These are phyloP conservation scores for Palythoa grandiflora DNA, from an alignment of 92 coral and sea anemone species.

Conservation along the genomic window DNA sequence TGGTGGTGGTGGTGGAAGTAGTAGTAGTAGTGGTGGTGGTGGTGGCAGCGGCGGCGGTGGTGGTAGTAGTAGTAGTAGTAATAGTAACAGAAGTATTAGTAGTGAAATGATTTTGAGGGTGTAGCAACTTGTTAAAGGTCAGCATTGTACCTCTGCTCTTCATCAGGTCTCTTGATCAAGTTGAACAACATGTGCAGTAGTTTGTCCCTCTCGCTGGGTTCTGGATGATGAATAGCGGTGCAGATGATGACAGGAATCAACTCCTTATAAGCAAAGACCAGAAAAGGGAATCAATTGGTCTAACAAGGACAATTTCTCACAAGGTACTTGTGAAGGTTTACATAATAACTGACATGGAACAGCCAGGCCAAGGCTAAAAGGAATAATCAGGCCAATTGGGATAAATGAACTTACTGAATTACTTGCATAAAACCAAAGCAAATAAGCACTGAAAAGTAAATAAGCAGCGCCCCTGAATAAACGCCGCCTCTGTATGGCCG, in stretches of 20 bases:
- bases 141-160: conserved; percentile 84
- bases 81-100: neutral
- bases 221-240: conserved; percentile 95
- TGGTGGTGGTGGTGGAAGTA: neutral
- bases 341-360: too few relatives aligned
- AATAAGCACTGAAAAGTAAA: too few relatives aligned
- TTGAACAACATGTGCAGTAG: conserved; percentile 92
- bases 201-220: conserved; percentile 89
- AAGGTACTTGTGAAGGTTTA: too few relatives aligned
- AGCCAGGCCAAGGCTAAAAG: too few relatives aligned
- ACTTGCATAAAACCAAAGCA: too few relatives aligned
- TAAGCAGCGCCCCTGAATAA: too few relatives aligned
- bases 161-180: conserved; percentile 96
- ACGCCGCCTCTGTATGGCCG: too few relatives aligned
- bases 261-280: conserved; percentile 62
- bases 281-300: neutral
- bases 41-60: neutral
- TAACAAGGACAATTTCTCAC: too few relatives aligned
- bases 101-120: neutral
- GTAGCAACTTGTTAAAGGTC: too few relatives aligned
- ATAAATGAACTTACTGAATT: too few relatives aligned
- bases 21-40: neutral
- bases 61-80: neutral
- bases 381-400: too few relatives aligned
- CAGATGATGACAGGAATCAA: conserved; percentile 95